These are phyloP conservation scores for Pempheris klunzingeri DNA, from an alignment of 2,797 vertebrate species.

Conservation along the genomic window DNA sequence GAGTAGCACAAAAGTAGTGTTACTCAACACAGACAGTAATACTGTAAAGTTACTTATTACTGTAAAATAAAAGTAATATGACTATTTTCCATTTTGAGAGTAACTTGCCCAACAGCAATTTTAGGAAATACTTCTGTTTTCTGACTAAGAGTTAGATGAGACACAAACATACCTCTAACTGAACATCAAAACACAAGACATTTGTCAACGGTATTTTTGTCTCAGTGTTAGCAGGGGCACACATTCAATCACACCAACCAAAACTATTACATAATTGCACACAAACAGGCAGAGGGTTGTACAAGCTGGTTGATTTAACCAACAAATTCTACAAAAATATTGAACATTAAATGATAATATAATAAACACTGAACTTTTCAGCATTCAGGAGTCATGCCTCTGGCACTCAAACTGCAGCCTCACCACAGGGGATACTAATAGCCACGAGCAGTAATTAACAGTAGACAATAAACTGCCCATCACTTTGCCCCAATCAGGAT, in stretches of 20 bases:
- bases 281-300: neutral
- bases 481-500: constrained; percentile 26
- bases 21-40: too few species aligned
- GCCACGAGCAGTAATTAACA: constrained; percentile 41
- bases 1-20: too few species aligned
- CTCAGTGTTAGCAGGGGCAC: too few species aligned
- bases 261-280: neutral
- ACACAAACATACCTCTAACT: too few species aligned
- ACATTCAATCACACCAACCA: neutral
- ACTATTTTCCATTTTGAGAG: too few species aligned
- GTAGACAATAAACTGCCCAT: constrained; percentile 40
- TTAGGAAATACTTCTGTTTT: too few species aligned
- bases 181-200: neutral
- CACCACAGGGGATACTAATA: constrained; percentile 5
- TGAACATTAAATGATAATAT: neutral
- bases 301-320: neutral
- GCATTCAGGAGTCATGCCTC: neutral
- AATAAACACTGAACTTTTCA: constrained; percentile 16
- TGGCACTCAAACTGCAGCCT: constrained; percentile 30
- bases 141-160: too few species aligned
- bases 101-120: too few species aligned
- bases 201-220: neutral
- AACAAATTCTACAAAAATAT: too few species aligned
- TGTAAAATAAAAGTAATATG: too few species aligned
- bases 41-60: too few species aligned